Percentiles rank a stretch among this genome's conserved stretches.
These are phyloP conservation scores for Hydrochoerus hydrochaeris DNA, from an alignment of 2,113 vertebrate genomes.

Conservation along the genomic window DNA sequence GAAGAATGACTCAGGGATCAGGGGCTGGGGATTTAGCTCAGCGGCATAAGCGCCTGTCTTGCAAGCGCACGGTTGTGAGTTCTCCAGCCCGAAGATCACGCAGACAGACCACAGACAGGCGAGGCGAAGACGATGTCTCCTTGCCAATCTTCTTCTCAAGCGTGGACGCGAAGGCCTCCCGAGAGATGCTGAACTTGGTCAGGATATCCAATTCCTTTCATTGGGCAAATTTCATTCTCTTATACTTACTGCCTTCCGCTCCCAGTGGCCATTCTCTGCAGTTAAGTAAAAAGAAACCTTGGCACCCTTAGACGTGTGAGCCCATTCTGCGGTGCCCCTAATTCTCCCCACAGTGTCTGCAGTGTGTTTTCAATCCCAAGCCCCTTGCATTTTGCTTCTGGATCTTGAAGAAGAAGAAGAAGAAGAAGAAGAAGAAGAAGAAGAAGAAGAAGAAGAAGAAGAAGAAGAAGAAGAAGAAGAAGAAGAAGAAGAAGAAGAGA, in stretches of 20 bases:
- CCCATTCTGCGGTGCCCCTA: not conserved
- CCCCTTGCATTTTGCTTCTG: slow-evolving; percentile 18
- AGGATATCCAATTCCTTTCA: not conserved
- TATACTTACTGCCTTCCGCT: slow-evolving; percentile 43
- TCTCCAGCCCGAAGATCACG: not conserved
- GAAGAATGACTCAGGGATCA: slow-evolving; percentile 11
- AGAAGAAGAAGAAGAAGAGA: no score
- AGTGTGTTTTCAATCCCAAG: slow-evolving; percentile 55
- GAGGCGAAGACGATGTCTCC: not conserved
- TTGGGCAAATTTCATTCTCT: slow-evolving; percentile 52
- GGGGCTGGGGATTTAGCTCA: no score
- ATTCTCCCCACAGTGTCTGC: slow-evolving; percentile 40
- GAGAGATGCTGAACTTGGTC: slow-evolving; percentile 17
- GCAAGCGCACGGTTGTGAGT: no score
- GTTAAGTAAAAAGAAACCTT: slow-evolving; percentile 63
- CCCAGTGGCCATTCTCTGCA: slow-evolving; percentile 39
- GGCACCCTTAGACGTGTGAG: not conserved
- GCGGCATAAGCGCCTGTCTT: no score
- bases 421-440: not conserved
- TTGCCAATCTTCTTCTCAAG: not conserved
- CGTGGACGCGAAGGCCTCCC: not conserved
- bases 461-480: not conserved
- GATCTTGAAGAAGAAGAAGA: slow-evolving; percentile 49
- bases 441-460: no score
- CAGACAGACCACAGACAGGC: not conserved